These are phyloP conservation scores for Staurois parvus DNA, from an alignment of 2,797 vertebrate genomes.

Conservation along the genomic window DNA sequence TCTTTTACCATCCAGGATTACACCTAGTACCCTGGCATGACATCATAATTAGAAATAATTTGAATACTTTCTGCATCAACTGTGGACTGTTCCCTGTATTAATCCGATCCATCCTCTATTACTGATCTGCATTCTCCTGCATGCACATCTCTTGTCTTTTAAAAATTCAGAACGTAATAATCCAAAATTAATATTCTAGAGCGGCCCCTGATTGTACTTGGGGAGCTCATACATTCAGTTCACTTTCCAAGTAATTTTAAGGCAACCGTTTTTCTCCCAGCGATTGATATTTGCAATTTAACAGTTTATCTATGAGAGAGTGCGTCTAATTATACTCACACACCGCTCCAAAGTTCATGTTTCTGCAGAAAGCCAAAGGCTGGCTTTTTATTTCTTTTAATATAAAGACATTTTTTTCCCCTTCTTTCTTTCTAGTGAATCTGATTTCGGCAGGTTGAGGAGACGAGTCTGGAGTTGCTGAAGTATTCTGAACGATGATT, in stretches of 20 bases:
- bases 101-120: background rate
- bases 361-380: background rate
- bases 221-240: constrained; percentile 25
- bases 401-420: background rate
- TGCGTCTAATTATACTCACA: constrained; percentile 28
- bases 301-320: constrained; percentile 43
- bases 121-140: background rate
- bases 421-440: background rate
- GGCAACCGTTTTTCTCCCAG: constrained; percentile 28
- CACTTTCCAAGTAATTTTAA: constrained; percentile 36
- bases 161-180: background rate
- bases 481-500: background rate
- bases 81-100: background rate
- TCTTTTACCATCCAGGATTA: too few relatives aligned
- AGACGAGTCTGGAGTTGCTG: background rate
- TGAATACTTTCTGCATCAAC: background rate
- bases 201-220: background rate
- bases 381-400: constrained; percentile 1
- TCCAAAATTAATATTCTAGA: background rate
- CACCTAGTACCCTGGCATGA: too few relatives aligned
- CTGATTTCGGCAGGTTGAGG: background rate
- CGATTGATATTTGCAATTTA: constrained; percentile 47
- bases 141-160: background rate
- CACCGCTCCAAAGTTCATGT: constrained; percentile 27
- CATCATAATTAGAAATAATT: too few relatives aligned